Conservation (phyloP, 2,797 vertebrate genomes). For the Brotula barbata region DNA sequence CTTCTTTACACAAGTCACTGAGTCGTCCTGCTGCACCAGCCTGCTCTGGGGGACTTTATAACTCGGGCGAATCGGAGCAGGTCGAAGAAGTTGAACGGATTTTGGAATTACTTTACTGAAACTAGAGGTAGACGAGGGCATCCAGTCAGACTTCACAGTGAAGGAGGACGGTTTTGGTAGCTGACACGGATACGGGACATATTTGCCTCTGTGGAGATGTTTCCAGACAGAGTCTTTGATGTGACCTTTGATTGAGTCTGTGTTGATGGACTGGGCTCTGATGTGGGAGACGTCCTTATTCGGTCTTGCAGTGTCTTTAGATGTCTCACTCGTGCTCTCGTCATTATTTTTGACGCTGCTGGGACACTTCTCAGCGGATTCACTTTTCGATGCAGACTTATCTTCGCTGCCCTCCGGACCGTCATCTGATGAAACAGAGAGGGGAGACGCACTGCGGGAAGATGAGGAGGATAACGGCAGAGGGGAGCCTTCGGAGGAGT, state of each 20-base stretch:
- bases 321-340: constrained; percentile 54
- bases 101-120: constrained; percentile 78
- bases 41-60: constrained; percentile 56
- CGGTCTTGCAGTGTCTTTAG: constrained; percentile 51
- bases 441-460: constrained; percentile 72
- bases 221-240: constrained; percentile 65
- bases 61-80: constrained; percentile 61
- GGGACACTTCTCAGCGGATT: constrained; percentile 27
- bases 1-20: constrained; percentile 66
- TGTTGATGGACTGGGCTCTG: constrained; percentile 15
- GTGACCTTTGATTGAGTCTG: constrained; percentile 50
- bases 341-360: constrained; percentile 37
- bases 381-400: constrained; percentile 45
- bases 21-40: constrained; percentile 59
- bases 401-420: constrained; percentile 49
- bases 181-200: constrained; percentile 32
- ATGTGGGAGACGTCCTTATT: constrained; percentile 48
- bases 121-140: constrained; percentile 71
- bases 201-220: constrained; percentile 48
- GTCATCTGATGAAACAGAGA: constrained; percentile 78
- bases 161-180: constrained; percentile 27
- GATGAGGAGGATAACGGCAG: constrained; percentile 68
- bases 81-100: constrained; percentile 62
- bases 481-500: constrained; percentile 73
- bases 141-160: constrained; percentile 74